Conservation (phyloP, 2,113 vertebrate species). For the Neofelis nebulosa region DNA sequence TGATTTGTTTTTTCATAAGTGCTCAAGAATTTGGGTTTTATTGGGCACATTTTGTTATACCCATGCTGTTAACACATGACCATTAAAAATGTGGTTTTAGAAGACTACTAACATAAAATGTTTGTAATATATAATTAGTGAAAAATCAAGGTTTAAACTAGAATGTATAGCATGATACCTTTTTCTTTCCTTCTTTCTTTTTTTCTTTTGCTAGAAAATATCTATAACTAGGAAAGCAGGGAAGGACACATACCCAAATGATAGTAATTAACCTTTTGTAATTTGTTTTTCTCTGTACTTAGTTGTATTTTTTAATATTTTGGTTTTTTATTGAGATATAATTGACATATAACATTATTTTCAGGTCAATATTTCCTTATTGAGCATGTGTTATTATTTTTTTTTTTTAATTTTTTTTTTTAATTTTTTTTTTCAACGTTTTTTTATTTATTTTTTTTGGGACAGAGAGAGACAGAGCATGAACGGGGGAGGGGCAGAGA, state of each 20-base stretch:
- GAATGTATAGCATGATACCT: not conserved
- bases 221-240: not conserved
- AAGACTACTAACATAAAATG: not conserved
- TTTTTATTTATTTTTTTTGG: no score
- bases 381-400: not conserved
- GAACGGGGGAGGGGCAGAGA: no score
- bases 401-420: no score
- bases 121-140: not conserved
- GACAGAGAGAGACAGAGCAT: no score
- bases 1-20: not conserved
- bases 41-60: not conserved
- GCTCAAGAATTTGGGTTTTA: not conserved
- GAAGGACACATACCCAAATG: not conserved
- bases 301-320: conserved; percentile 4
- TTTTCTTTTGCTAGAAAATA: not conserved
- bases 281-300: conserved; percentile 21
- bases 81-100: conserved; percentile 22
- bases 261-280: not conserved
- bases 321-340: not conserved
- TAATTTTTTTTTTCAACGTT: no score
- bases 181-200: not conserved
- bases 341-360: not conserved
- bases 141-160: not conserved
- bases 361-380: not conserved
- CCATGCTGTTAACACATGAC: not conserved